Base-by-base conservation (phyloP, 2,888 invertebrate genomes). In the Microchrysa polita region DNA sequence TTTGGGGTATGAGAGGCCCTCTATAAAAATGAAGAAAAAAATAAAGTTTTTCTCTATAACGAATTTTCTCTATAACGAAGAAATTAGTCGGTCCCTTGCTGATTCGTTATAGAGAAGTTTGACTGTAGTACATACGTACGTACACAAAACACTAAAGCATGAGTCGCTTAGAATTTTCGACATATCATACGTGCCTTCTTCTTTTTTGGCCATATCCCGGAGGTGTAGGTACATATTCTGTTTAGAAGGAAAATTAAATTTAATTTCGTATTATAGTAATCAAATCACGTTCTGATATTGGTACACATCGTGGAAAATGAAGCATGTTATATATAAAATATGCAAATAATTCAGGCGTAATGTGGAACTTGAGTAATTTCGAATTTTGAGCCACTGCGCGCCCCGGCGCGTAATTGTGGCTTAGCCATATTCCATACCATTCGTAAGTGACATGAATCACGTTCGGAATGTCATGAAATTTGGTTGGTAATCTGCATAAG, bases 161-260 rank as follows among this genome's bases (percentile, higher is more conserved):
- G 48, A 48, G 48, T n/a, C 48, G 16, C 16, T n/a, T n/a, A 48
- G 12, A n/a, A n/a, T 7, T 48, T n/a, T 48, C 12, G 12, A 48
- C 12, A 48, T 48, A n/a, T 52, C 22, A 18, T 20, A 57, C 55
- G 18, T 22, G 55, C 22, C 10, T 18, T 22, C 55, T 57, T n/a
- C n/a, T n/a, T n/a, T n/a, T 22, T 18, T 34, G 27, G 27, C 27
- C 27, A 34, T 34, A 34, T 34, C 27, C 27, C 4, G 48, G 4
- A 48, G 48, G 12, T 10, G n/a, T n/a, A n/a, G n/a, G n/a, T n/a
- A n/a, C n/a, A n/a, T n/a, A 48, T n/a, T 14, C 5, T 57, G 23
- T 60, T 23, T 16, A 60, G n/a, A n/a, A 60, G 12, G 60, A 27
- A n/a, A 55, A 55, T 55, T 55, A 20, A 10, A 55, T 10, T 55